Conservation (phyloP, 2,888 invertebrate genomes). For the Scaptodrosophila latifasciaeformis region DNA sequence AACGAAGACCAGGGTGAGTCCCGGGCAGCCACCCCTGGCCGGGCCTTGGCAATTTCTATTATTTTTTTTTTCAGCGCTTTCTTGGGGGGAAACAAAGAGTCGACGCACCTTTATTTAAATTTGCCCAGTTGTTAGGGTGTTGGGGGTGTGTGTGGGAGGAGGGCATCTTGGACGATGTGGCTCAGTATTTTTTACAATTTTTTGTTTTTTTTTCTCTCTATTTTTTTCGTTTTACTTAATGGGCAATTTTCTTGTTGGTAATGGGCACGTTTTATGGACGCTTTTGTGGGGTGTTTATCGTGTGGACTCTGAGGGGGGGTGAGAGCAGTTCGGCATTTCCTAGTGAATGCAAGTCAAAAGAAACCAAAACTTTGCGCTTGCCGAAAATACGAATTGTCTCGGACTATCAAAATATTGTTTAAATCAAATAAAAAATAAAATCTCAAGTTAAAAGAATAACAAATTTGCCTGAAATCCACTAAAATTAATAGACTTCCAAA, state of each 20-base stretch:
- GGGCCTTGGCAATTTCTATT: constrained; percentile 37
- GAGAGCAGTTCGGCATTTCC: background rate
- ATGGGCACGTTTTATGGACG: constrained; percentile 71
- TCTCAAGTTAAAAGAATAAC: constrained; percentile 2
- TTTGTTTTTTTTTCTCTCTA: constrained; percentile 43
- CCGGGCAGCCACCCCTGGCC: constrained; percentile 22
- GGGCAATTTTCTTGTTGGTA: constrained; percentile 72
- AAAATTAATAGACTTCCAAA: constrained; percentile 33
- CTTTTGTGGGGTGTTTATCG: constrained; percentile 73
- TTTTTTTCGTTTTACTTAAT: constrained; percentile 48
- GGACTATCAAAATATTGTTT: constrained; percentile 18
- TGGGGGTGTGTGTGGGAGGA: too few relatives aligned
- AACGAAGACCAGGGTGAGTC: constrained; percentile 10
- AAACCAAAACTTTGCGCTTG: background rate
- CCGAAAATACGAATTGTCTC: background rate
- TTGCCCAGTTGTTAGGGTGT: constrained; percentile 7
- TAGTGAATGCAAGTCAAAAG: background rate
- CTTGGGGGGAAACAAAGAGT: constrained; percentile 24
- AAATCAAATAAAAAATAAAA: constrained; percentile 10
- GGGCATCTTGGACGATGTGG: constrained; percentile 3
- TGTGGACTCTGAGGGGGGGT: background rate
- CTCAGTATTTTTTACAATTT: constrained; percentile 23
- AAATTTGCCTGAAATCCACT: constrained; percentile 19
- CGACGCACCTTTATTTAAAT: constrained; percentile 71
- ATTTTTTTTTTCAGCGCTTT: constrained; percentile 31